Conservation (phyloP, 30 jellyfish, hydroid and myxozoan genomes). For the Aurelia aurita region DNA sequence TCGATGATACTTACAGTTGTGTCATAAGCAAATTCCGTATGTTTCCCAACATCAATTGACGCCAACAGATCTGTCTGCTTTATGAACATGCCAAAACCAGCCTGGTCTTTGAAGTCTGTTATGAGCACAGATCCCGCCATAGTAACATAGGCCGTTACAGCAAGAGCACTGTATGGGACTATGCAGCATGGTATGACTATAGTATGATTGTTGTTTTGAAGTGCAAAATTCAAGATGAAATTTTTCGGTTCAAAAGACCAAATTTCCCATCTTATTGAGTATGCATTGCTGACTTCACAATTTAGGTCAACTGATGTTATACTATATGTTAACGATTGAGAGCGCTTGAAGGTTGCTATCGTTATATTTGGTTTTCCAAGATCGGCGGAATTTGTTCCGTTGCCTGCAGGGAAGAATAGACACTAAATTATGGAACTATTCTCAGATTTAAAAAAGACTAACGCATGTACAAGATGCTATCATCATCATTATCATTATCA, state of each 20-base stretch:
- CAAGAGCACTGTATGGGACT: background rate
- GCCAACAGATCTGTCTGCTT: constrained; percentile 30
- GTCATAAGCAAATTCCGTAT: too few species aligned
- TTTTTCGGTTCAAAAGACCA: constrained; percentile 5
- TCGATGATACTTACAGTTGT: too few species aligned
- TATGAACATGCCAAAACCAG: background rate
- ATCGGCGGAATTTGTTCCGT: too few species aligned
- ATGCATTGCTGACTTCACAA: constrained; percentile 25
- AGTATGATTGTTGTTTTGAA: constrained; percentile 13
- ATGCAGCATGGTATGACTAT: constrained; percentile 38
- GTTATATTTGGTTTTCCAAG: too few species aligned
- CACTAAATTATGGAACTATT: too few species aligned
- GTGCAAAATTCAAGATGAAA: background rate
- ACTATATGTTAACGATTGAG: background rate
- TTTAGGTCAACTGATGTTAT: constrained; percentile 25
- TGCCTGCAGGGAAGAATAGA: too few species aligned
- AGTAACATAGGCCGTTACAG: constrained; percentile 5
- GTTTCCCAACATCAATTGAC: too few species aligned
- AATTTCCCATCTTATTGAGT: constrained; percentile 26
- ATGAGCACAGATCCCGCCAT: constrained; percentile 27
- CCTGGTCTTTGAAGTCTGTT: background rate
- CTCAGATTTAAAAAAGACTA: too few species aligned
- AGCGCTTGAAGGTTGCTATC: background rate
- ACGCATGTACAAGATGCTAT: too few species aligned
- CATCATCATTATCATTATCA: too few species aligned